These are phyloP conservation scores for Pangasius sanitwongsei DNA, from an alignment of 2,797 vertebrate genomes.

Conservation along the genomic window DNA sequence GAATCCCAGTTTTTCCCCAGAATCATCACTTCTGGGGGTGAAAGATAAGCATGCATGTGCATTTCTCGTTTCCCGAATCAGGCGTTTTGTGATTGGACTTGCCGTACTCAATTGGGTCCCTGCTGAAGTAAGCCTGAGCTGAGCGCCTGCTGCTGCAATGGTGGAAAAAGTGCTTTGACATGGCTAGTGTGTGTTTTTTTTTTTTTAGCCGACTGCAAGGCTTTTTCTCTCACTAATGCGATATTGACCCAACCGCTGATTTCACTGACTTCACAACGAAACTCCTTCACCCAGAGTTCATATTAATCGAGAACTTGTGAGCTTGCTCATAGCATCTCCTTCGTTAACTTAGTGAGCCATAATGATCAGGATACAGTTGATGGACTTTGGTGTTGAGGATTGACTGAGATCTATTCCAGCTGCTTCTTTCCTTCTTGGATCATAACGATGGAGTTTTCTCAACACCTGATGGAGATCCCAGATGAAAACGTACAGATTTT, in stretches of 20 bases:
- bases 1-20: conserved; percentile 44
- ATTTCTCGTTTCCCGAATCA: conserved; percentile 53
- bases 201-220: conserved; percentile 56
- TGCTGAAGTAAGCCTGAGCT: conserved; percentile 70
- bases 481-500: conserved; percentile 52
- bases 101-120: conserved; percentile 53
- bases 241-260: conserved; percentile 60
- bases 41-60: conserved; percentile 60
- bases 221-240: conserved; percentile 65
- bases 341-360: conserved; percentile 7
- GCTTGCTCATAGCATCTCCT: conserved; percentile 1
- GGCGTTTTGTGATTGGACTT: conserved; percentile 61
- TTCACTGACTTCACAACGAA: conserved; percentile 51
- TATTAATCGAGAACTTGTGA: conserved; percentile 30
- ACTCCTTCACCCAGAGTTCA: conserved; percentile 39
- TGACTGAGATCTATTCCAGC: conserved; percentile 11
- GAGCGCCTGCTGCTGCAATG: conserved; percentile 57
- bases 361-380: neutral
- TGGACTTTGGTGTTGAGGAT: conserved; percentile 5
- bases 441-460: conserved; percentile 40
- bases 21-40: conserved; percentile 56
- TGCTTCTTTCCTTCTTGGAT: neutral
- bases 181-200: conserved; percentile 56
- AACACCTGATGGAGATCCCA: conserved; percentile 47
- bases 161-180: conserved; percentile 72